These are phyloP conservation scores for Oreochromis aureus DNA, from an alignment of 2,113 vertebrate species.

Conservation along the genomic window DNA sequence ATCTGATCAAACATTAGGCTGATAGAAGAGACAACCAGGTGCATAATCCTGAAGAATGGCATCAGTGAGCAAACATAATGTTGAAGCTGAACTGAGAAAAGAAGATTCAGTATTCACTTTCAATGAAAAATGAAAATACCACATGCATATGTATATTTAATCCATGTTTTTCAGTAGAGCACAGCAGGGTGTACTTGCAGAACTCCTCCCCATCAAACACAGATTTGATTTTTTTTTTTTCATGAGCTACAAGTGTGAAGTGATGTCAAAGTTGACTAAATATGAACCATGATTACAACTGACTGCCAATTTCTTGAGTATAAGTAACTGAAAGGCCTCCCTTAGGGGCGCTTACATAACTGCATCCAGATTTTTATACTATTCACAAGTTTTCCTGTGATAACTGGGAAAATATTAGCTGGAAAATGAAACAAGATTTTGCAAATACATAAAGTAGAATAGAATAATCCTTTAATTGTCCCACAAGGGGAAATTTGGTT, in stretches of 20 bases:
- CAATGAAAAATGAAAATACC: not conserved
- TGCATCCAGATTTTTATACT: not conserved
- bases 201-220: not conserved
- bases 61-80: slow-evolving; percentile 21
- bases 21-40: not conserved
- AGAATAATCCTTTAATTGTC: too few species aligned
- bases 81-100: not conserved
- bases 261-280: not conserved
- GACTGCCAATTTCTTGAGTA: not conserved
- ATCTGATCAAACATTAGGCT: slow-evolving; percentile 27
- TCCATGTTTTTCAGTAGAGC: not conserved
- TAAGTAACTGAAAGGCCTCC: slow-evolving; percentile 37
- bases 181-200: not conserved
- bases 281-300: slow-evolving; percentile 22
- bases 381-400: slow-evolving; percentile 21
- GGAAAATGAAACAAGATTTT: not conserved
- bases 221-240: not conserved
- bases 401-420: slow-evolving; percentile 1
- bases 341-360: not conserved
- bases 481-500: too few species aligned
- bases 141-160: not conserved
- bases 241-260: not conserved
- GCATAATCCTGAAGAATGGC: slow-evolving; percentile 30
- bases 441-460: not conserved
- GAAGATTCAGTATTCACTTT: not conserved